These are phyloP conservation scores for Pogonognathellus flavescens DNA, from an alignment of 1,140 invertebrate species.

Conservation along the genomic window DNA sequence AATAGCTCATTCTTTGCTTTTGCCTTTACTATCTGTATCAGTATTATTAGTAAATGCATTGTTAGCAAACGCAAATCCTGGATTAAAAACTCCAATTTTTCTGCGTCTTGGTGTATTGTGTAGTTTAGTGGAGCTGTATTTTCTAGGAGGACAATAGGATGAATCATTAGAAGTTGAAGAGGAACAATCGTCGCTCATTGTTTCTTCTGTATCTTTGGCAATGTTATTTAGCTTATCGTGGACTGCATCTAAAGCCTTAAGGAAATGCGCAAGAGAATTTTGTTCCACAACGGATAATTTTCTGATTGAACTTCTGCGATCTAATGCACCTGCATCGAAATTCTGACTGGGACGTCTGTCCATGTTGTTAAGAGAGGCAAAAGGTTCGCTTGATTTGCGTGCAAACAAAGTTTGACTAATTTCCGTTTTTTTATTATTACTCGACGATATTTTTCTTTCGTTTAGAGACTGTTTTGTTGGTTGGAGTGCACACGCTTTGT, in stretches of 20 bases:
- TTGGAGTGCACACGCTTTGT: background rate
- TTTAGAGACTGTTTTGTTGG: background rate
- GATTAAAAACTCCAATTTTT: slow-evolving; percentile 64
- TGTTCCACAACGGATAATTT: slow-evolving; percentile 48
- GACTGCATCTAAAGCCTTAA: slow-evolving; percentile 59
- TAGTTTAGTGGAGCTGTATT: background rate
- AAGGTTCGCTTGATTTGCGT: too few species aligned
- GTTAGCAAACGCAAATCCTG: slow-evolving; percentile 63
- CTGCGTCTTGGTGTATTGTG: slow-evolving; percentile 40
- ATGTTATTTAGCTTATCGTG: slow-evolving; percentile 58
- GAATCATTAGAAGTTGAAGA: background rate
- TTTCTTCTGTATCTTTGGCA: background rate
- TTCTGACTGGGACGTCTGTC: too few species aligned
- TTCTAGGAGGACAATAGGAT: background rate
- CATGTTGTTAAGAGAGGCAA: too few species aligned
- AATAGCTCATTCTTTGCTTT: slow-evolving; percentile 16
- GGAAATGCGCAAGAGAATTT: slow-evolving; percentile 57
- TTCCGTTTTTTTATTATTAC: background rate
- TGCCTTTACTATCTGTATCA: background rate
- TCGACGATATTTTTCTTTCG: background rate
- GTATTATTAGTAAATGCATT: slow-evolving; percentile 50
- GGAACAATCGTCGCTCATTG: background rate
- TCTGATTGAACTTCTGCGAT: background rate
- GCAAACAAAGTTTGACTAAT: background rate
- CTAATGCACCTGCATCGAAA: too few species aligned